Base-by-base conservation (phyloP, 2,888 invertebrate genomes). In the Epinotia nisella region DNA sequence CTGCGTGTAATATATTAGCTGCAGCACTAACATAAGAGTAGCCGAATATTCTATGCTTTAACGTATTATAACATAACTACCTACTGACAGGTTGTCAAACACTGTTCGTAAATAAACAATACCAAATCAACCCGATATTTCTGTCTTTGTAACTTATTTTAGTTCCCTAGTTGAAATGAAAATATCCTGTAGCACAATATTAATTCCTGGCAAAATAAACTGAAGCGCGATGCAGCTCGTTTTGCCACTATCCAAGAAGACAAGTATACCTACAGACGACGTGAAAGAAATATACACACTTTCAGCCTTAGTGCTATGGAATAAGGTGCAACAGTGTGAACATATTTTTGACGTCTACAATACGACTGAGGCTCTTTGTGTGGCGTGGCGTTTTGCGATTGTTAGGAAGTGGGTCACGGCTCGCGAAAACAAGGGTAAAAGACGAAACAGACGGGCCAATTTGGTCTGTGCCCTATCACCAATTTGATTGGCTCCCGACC, bases 361-460 rank as follows among this genome's bases (percentile, higher is more conserved):
- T 15, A 45, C 15, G 15, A 45, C 15, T 45, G 45, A 45, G 15
- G 13, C 3, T 45, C 45, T 13, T 35, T n/a, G n/a, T n/a, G n/a
- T n/a, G n/a, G n/a, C n/a, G 24, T 13, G 13, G 55, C 2, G 29
- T 17, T 19, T 5, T 24, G 15, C 2, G 9, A 35, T 59, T 10
- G 9, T 59, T n/a, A n/a, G 59, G 29, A 58, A 39, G n/a, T 59
- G 35, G 35, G 58, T 59, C 35, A 35, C 58, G 58, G 35, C n/a
- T 59, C n/a, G 58, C 35, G 35, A 17, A 35, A 59, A 59, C 58
- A 10, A 10, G 2, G 2, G 1, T 15, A 11, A 29, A 15, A 45
- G 45, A 15, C 45, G 45, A 15, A 45, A 13, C 15, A 45, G 3
- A 15, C 15, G 45, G 15, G 45, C 15, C 15, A 15, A 45, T 45